Base-by-base conservation (phyloP, 2,797 vertebrate species). In the Chanos chanos region DNA sequence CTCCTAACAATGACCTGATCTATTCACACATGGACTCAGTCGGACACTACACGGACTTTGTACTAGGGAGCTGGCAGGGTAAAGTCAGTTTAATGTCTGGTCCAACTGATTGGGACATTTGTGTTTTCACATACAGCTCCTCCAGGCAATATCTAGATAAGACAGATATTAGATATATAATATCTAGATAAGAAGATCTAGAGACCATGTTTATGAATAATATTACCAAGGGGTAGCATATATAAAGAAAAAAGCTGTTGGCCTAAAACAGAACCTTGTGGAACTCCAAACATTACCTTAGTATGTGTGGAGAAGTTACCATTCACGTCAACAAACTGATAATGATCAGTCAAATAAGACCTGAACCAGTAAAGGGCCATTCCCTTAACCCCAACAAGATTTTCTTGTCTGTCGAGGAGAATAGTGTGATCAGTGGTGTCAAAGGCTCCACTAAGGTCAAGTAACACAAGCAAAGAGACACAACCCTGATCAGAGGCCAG, bases 311-410 rank as follows among this genome's bases (percentile, higher is more conserved):
- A 45, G 12, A 43, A 24, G 1, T 6, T 45, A 28, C 2, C 9
- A 3, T 27, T 49, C 16, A 41, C 39, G 28, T 13, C 25, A 12
- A 7, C 6, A 7, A n/a, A 5, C n/a, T n/a, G n/a, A n/a, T n/a
- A n/a, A n/a, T n/a, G n/a, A n/a, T n/a, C n/a, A 7, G 39, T 41
- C n/a, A 41, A 13, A 13, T 49, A 49, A 27, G 45, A 49, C 45
- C 12, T 10, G 12, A 49, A 4, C 45, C 45, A 49, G 22, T 45
- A 49, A 22, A 49, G 45, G 25, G 21, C 45, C 3, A 10, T 27
- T 13, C 43, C 18, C 7, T 5, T 45, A 1, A 45, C 1, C 1
- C 43, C 43, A 12, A 45, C 43, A 45, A 19, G 7, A 4, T 13
- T 27, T 5, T 30, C 24, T 49, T 49, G 16, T 9, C 15, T 10